Evolutionary conservation across 2,888 invertebrate species (phyloP).

Genomic region (Drosophila borborema): DNA sequence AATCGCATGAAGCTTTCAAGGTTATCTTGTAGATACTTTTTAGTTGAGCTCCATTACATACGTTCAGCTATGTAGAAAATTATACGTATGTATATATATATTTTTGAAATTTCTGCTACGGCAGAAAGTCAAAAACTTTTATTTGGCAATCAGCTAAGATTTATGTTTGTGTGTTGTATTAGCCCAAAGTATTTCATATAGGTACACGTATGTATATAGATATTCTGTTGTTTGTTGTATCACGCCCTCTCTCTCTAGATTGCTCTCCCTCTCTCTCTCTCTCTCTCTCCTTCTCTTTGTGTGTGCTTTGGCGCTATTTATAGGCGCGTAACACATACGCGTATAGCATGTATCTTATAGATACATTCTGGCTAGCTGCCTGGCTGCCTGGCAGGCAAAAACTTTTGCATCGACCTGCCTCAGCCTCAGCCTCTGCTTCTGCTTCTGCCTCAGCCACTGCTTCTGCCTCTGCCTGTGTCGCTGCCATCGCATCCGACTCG

Average conservation of each 20-base stretch:
- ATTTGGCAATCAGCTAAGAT: constrained; percentile 59
- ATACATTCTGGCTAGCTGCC: constrained; percentile 59
- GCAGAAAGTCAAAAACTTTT: constrained; percentile 49
- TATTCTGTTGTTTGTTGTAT: constrained; percentile 21
- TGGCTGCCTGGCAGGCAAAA: constrained; percentile 48
- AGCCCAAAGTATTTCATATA: constrained; percentile 56
- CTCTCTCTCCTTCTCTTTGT: constrained; percentile 4
- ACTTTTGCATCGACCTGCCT: constrained; percentile 66
- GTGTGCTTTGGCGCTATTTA: constrained; percentile 69
- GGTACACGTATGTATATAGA: constrained; percentile 34
- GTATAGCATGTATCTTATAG: constrained; percentile 67
- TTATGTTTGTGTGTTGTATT: constrained; percentile 65
- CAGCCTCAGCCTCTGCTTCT: constrained; percentile 21
- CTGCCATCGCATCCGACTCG: not conserved
- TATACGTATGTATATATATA: constrained; percentile 8
- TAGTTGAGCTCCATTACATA: constrained; percentile 24
- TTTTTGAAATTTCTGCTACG: constrained; percentile 7
- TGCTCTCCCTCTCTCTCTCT: constrained; percentile 1
- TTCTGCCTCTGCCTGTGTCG: not conserved
- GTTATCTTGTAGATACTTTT: constrained; percentile 44
- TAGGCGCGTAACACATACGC: constrained; percentile 73
- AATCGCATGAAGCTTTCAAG: constrained; percentile 48
- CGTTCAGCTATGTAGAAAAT: constrained; percentile 11
- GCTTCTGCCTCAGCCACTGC: constrained; percentile 17
- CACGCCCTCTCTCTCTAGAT: not conserved